Evolutionary conservation across 2,113 vertebrate genomes (phyloP), one percentile per base, ranked within the genome.

Genomic region (Oceanodroma tethys): DNA sequence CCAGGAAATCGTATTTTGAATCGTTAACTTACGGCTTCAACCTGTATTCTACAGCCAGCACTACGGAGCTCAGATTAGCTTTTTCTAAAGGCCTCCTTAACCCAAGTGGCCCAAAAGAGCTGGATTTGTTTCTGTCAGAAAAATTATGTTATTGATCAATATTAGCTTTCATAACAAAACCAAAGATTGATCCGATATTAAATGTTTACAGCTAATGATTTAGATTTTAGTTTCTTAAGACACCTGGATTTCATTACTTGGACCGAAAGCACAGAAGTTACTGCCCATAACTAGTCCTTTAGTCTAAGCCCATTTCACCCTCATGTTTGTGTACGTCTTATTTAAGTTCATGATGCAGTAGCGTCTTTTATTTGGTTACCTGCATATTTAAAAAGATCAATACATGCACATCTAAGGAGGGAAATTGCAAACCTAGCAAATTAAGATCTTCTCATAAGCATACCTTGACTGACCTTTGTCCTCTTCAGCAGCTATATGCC

Each of bases 251-350:
- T 88, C 59, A 59, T 60, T 53, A 68, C 79, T 88, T 53, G n/a
- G 30, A 81, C 32, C 22, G 42, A 83, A 80, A 58, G 40, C 67
- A 90, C 6, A 4, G 8, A 45, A 82, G 45, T 65, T 30, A 60
- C 18, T 89, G 55, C 30, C 45, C 20, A 3, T 30, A 88, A n/a
- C 14, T 27, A 10, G 15, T 32, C 36, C 15, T 67, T 73, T 8
- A 17, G 19, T 19, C 53, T n/a, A 25, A 82, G 30, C n/a, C 63
- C 18, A 4, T n/a, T 76, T 62, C n/a, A 0, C 13, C 16, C 50
- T 73, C 6, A 20, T 3, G 19, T 23, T 62, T 79, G 16, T 45
- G 30, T 22, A 23, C 0, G 0, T 34, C 30, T 60, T 29, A n/a
- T 17, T 67, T 10, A 47, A 68, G 32, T 42, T 62, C 29, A 36